A percentile compares a stretch with the other conserved stretches of the same genome.
phyloP scores from a whole-genome alignment of 2,797 vertebrate species.

The Tangara arthus region DNA sequence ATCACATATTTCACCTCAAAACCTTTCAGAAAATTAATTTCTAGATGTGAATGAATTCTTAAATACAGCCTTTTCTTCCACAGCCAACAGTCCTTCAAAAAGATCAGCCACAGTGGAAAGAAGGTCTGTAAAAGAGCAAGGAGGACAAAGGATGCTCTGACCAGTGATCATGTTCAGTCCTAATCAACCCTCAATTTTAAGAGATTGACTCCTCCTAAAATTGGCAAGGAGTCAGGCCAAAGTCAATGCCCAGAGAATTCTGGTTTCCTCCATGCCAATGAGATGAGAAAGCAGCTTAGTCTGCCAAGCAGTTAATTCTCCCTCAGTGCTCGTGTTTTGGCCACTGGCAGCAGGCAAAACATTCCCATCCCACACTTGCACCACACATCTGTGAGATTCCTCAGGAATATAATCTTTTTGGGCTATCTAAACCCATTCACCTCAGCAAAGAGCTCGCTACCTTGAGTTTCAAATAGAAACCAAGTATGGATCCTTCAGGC shows the following conservation, averaged over 20 bases:
- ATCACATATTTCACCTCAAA: background rate
- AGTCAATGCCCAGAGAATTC: background rate
- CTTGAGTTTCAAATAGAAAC: background rate
- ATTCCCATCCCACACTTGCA: background rate
- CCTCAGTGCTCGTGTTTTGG: background rate
- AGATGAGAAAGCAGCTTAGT: background rate
- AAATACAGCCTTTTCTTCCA: background rate
- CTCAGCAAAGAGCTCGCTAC: background rate
- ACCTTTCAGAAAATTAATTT: background rate
- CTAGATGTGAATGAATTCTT: background rate
- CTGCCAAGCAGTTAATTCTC: background rate
- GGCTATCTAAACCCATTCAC: background rate
- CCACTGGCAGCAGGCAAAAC: background rate
- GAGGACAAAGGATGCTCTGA: background rate
- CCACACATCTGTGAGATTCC: rapidly evolving
- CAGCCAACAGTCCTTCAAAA: background rate
- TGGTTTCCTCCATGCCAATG: background rate
- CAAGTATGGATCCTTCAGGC: background rate
- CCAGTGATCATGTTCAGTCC: background rate
- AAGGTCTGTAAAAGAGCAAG: background rate
- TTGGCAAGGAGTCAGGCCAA: background rate
- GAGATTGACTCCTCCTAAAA: background rate
- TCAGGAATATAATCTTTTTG: background rate
- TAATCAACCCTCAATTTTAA: background rate
- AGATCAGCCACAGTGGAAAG: background rate